A percentile compares a stretch with the other conserved stretches of the same genome.
phyloP scores from a whole-genome alignment of 2,888 invertebrate species.

The Epistrophe eligans region DNA sequence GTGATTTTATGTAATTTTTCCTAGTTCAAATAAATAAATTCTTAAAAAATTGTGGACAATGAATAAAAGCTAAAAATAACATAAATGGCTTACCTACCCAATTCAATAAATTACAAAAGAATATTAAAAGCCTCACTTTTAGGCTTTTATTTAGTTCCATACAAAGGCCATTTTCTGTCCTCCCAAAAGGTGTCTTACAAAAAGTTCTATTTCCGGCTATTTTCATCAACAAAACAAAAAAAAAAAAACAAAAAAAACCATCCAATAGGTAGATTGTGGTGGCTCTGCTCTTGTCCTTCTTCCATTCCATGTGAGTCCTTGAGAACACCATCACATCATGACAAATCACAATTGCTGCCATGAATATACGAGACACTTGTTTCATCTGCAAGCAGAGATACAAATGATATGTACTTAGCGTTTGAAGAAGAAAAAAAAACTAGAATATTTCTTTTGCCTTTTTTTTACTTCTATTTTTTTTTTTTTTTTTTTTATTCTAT shows the following conservation, averaged over 20 bases:
- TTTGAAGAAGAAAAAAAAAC: neutral
- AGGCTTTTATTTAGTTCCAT: neutral
- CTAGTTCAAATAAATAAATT: no score
- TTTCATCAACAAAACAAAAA: constrained; percentile 11
- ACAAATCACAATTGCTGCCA: constrained; percentile 28
- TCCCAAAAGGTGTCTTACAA: neutral
- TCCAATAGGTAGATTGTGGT: neutral
- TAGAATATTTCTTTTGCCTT: constrained; percentile 3
- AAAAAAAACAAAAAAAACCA: neutral
- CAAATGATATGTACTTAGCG: constrained; percentile 34
- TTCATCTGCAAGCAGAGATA: constrained; percentile 33
- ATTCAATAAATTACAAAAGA: constrained; percentile 3
- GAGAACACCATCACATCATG: constrained; percentile 15
- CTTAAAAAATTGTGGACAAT: neutral
- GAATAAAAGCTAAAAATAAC: neutral
- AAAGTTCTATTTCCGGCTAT: constrained; percentile 13
- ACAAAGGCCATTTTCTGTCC: neutral
- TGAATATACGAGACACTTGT: constrained; percentile 27
- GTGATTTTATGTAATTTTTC: no score
- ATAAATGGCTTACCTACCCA: neutral
- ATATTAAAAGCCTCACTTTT: neutral
- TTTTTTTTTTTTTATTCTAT: neutral
- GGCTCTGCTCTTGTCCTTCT: neutral
- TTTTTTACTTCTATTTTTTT: neutral
- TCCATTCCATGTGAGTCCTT: constrained; percentile 16